A percentile compares a stretch with the other conserved stretches of the same genome.
Evolutionary conservation across 2,888 invertebrate genomes (phyloP).

Genomic region (Erannis defoliaria): DNA sequence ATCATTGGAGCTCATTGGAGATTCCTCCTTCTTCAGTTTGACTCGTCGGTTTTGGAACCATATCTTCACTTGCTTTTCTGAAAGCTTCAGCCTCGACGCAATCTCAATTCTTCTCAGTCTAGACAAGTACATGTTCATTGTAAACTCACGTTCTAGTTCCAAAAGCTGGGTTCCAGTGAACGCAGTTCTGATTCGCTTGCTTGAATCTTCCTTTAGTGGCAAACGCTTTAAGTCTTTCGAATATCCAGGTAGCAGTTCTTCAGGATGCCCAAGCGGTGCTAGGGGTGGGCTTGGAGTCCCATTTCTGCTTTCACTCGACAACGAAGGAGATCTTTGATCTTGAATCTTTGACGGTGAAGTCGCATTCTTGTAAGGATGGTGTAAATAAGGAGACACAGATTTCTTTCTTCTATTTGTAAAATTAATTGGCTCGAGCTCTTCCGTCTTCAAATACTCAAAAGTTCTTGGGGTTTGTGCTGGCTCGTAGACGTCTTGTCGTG

Average conservation of each 20-base stretch:
- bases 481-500: constrained; percentile 72
- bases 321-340: constrained; percentile 74
- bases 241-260: constrained; percentile 78
- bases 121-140: constrained; percentile 96
- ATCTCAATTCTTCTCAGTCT: constrained; percentile 96
- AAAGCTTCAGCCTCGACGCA: constrained; percentile 94
- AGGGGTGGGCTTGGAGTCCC: constrained; percentile 86
- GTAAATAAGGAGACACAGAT: constrained; percentile 76
- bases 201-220: constrained; percentile 88
- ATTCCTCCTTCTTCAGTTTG: constrained; percentile 96
- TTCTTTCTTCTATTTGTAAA: constrained; percentile 74
- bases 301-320: constrained; percentile 83
- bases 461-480: constrained; percentile 59
- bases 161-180: constrained; percentile 96
- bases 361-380: constrained; percentile 75
- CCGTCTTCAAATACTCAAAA: constrained; percentile 71
- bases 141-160: constrained; percentile 95
- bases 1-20: constrained; percentile 76
- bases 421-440: constrained; percentile 70
- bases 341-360: constrained; percentile 74
- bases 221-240: constrained; percentile 79
- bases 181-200: constrained; percentile 96
- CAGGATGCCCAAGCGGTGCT: constrained; percentile 77
- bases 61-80: constrained; percentile 98
- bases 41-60: constrained; percentile 98